Base-by-base conservation (phyloP, 2,888 invertebrate genomes). In the Craniophora ligustri region DNA sequence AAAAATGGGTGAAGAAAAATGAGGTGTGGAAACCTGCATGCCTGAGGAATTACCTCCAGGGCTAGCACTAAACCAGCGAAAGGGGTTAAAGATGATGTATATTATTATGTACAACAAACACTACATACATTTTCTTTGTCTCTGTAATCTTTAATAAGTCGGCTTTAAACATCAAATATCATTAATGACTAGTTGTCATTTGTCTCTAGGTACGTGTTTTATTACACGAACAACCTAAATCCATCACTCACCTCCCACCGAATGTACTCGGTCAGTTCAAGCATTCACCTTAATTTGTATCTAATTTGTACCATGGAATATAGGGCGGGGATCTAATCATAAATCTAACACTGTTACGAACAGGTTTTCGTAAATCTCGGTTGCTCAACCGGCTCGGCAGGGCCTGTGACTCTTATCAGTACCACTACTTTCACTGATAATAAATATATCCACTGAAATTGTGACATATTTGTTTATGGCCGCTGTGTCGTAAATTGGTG, bases 391-490 rank as follows among this genome's bases (percentile, higher is more conserved):
- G 41, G 34, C 36, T 49, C 64, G 70, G 70, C 66, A 68, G 71
- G 66, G 15, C 39, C 50, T 36, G 54, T 50, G 45, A 54, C 49
- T 58, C 35, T 39, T 47, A 61, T 67, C 26, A 26, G n/a, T 81
- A 81, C 79, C 82, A 75, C 35, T 48, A 75, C 81, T 82, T 83
- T 83, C 82, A 75, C 80, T 75, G 65, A 65, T 66, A 73, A n/a
- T n/a, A n/a, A n/a, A n/a, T n/a, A n/a, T n/a, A n/a, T 61, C 69
- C 66, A 51, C 65, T 67, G 58, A 74, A 74, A 69, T 72, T 72
- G 65, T 58, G 42, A 68, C 72, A 70, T 50, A 66, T 67, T 58
- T 49, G 31, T 49, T n/a, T n/a, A n/a, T n/a, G n/a, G 46, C 39
- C 32, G 40, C 16, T 13, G 14, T 62, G 30, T 26, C 10, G 46